phyloP scores from a whole-genome alignment of 2,888 invertebrate species.

The Philereme transversata region DNA sequence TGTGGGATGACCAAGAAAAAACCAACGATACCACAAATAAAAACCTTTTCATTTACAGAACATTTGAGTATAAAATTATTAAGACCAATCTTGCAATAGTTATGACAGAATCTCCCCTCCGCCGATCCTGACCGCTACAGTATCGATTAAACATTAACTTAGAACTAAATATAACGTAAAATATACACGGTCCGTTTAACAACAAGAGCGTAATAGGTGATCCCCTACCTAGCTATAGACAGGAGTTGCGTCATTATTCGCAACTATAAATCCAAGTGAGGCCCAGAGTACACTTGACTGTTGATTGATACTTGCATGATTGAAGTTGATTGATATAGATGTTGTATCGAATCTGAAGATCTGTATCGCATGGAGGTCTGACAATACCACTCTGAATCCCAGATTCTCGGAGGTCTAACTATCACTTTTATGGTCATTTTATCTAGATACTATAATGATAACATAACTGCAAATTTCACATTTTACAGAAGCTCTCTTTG shows the following conservation, averaged over 20 bases:
- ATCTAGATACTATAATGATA: no score
- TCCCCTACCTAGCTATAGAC: constrained; percentile 15
- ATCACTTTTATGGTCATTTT: no score
- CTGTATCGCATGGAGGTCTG: no score
- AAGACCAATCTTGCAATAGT: constrained; percentile 5
- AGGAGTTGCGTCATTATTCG: constrained; percentile 25
- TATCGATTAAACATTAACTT: constrained; percentile 26
- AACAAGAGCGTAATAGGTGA: constrained; percentile 10
- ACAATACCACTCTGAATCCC: no score
- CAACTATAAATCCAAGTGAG: constrained; percentile 31
- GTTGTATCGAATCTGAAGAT: constrained; percentile 5
- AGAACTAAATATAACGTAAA: constrained; percentile 35
- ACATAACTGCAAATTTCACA: no score
- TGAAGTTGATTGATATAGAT: constrained; percentile 15
- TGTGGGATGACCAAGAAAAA: no score
- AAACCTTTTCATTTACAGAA: no score
- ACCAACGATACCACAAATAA: no score
- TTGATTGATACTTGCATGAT: constrained; percentile 14
- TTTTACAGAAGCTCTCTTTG: no score
- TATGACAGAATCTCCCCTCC: background rate
- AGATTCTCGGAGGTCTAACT: no score
- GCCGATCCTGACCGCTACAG: constrained; percentile 28
- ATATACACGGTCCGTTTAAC: constrained; percentile 31
- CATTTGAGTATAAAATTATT: background rate
- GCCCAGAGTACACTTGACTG: constrained; percentile 10